Evolutionary conservation across 2,888 invertebrate species (phyloP), one percentile per base, ranked within the genome.

Genomic region (Unio delphinus): DNA sequence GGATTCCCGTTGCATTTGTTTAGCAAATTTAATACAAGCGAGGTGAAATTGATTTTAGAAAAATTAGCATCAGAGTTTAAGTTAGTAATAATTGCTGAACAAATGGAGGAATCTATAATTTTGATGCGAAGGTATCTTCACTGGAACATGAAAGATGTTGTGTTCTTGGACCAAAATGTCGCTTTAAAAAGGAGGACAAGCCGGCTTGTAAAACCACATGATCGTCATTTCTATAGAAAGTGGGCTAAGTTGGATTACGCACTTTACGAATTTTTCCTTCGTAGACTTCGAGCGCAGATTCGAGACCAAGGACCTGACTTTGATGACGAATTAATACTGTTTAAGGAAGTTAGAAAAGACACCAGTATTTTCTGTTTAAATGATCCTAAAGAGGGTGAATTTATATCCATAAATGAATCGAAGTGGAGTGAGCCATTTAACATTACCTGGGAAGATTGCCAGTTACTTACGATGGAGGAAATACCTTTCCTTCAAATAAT

Each of bases 101-200:
- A 73, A 61, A 78, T 78, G 59, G 76, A 78, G 54, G 80, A 80
- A 67, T 80, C 80, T 23, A 55, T 80, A 4, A 63, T 80, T 28
- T 57, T 80, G 20, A 57, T 80, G 59, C 65, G 74, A 59, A 63
- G 78, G n/a, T 74, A 69, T 61, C 56, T 80, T 11, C 73, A 72
- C 55, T 80, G 80, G 80, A 64, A 72, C 23, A 76, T 74, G 3
- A 78, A 75, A 66, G 80, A 80, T 60, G 65, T 80, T 60, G 65
- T 80, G 3, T 80, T 75, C 61, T 64, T 78, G 26, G 72, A 72
- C 34, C 74, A 75, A 68, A 79, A 79, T 62, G 60, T 74, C 23
- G 67, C 73, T 1, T 57, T 30, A 26, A 58, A 70, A 30, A 76
- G 75, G 57, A 73, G 72, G 59, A 72, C 65, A 55, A 67, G 65